A percentile compares a stretch with the other conserved stretches of the same genome.
These are phyloP conservation scores for Zaprionus vittiger DNA, from an alignment of 1,140 invertebrate genomes.

Conservation along the genomic window DNA sequence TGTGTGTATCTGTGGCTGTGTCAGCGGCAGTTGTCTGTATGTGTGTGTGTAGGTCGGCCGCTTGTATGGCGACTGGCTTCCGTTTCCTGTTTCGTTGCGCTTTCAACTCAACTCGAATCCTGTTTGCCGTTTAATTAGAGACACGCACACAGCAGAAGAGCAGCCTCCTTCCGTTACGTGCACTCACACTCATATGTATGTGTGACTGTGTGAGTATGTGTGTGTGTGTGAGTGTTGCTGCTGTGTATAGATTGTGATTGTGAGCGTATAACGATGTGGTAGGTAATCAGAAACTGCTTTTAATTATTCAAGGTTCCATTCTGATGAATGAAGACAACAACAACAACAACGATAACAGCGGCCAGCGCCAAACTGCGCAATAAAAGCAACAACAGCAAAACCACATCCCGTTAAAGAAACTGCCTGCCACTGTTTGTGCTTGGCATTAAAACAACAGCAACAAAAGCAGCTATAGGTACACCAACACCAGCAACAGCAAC, in stretches of 20 bases:
- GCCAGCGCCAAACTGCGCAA: slow-evolving; percentile 72
- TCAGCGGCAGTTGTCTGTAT: slow-evolving; percentile 13
- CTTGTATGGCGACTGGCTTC: slow-evolving; percentile 76
- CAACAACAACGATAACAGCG: slow-evolving; percentile 61
- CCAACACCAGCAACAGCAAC: slow-evolving; percentile 12
- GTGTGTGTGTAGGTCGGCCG: slow-evolving; percentile 27
- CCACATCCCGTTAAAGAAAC: slow-evolving; percentile 62
- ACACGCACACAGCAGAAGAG: slow-evolving; percentile 64
- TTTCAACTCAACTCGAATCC: slow-evolving; percentile 81
- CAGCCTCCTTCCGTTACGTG: slow-evolving; percentile 57
- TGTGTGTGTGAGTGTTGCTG: slow-evolving; percentile 31
- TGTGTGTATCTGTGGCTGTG: slow-evolving; percentile 3
- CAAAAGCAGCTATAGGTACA: slow-evolving; percentile 12
- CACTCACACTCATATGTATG: slow-evolving; percentile 18
- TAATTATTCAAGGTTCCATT: slow-evolving; percentile 84
- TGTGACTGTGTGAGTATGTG: slow-evolving; percentile 23
- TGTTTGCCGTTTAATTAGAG: slow-evolving; percentile 83
- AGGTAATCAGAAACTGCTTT: slow-evolving; percentile 83
- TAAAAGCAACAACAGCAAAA: slow-evolving; percentile 66
- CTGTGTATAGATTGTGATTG: slow-evolving; percentile 62
- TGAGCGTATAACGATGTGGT: slow-evolving; percentile 82
- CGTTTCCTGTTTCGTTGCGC: slow-evolving; percentile 81
- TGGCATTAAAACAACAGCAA: slow-evolving; percentile 66
- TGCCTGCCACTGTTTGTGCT: slow-evolving; percentile 56
- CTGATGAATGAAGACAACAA: slow-evolving; percentile 82